These are phyloP conservation scores for Enoplosus armatus DNA, from an alignment of 2,797 vertebrate genomes.

Conservation along the genomic window DNA sequence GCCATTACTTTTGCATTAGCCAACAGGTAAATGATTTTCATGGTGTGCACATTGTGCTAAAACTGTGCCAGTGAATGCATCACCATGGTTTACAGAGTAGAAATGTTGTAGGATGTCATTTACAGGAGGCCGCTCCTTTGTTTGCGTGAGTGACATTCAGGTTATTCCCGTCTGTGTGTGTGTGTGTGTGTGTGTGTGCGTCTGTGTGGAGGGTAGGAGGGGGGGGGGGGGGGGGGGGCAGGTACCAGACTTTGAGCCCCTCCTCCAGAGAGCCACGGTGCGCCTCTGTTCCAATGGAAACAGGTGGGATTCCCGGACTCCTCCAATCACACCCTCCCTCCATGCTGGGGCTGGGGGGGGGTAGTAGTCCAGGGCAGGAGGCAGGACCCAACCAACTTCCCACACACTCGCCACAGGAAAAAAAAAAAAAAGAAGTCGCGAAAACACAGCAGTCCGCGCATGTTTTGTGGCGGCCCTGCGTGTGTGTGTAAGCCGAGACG, in stretches of 20 bases:
- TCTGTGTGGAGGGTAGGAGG: neutral
- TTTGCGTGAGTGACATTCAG: neutral
- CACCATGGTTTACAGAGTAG: neutral
- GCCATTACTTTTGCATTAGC: neutral
- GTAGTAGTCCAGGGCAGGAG: conserved; percentile 63
- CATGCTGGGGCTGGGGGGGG: neutral
- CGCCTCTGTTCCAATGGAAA: conserved; percentile 83
- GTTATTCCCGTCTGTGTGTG: neutral
- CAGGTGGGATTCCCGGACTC: conserved; percentile 83
- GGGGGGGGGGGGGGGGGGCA: conserved; percentile 34
- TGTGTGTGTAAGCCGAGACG: neutral
- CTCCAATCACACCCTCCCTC: conserved; percentile 77
- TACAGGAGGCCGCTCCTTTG: conserved; percentile 4
- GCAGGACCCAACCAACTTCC: conserved; percentile 74
- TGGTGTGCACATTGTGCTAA: neutral
- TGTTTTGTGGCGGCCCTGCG: neutral
- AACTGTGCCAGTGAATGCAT: neutral
- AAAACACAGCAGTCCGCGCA: conserved; percentile 44
- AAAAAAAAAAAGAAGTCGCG: too few relatives aligned
- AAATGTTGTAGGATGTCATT: too few relatives aligned
- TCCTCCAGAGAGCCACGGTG: conserved; percentile 69
- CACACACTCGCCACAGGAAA: conserved; percentile 64
- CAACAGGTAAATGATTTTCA: neutral
- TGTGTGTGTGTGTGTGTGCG: neutral
- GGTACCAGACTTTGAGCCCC: conserved; percentile 59